Evolutionary conservation across 2,888 invertebrate genomes (phyloP).

Genomic region (Drosophila algonquin): DNA sequence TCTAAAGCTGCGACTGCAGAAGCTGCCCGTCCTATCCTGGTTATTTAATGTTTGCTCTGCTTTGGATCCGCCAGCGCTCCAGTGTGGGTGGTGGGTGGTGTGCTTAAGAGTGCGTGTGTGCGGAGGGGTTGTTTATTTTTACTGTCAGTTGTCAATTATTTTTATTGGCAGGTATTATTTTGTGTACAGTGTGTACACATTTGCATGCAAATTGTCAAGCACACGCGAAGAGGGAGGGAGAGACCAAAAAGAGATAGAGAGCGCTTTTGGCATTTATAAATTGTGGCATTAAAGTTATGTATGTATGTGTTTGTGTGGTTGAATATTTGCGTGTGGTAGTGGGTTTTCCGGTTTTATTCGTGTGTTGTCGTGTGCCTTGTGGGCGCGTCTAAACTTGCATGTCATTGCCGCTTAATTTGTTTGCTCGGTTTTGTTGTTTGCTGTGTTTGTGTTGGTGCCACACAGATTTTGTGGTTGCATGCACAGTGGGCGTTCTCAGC

Average conservation of each 20-base stretch:
- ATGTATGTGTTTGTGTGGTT: constrained; percentile 26
- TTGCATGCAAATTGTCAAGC: constrained; percentile 71
- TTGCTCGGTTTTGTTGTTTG: constrained; percentile 68
- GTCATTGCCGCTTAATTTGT: constrained; percentile 77
- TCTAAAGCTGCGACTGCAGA: not conserved
- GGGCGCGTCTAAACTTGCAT: constrained; percentile 69
- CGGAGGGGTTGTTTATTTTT: constrained; percentile 60
- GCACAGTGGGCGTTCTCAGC: constrained; percentile 30
- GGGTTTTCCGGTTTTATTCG: not conserved
- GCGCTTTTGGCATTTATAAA: constrained; percentile 49
- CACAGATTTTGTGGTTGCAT: constrained; percentile 71
- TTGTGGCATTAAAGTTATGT: constrained; percentile 35
- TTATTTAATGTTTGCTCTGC: constrained; percentile 62
- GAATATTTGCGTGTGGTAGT: constrained; percentile 17
- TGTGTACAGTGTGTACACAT: constrained; percentile 72
- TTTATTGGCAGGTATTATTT: constrained; percentile 78
- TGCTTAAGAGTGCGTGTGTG: constrained; percentile 20
- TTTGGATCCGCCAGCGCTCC: constrained; percentile 37
- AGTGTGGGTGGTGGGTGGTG: not conserved
- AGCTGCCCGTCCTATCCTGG: not conserved
- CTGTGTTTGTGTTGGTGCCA: constrained; percentile 34
- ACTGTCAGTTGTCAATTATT: constrained; percentile 77
- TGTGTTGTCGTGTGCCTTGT: constrained; percentile 29
- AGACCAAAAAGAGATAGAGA: not conserved
- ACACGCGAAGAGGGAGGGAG: constrained; percentile 37